Conservation (phyloP, 2,888 invertebrate species). For the Apodemia zela region DNA sequence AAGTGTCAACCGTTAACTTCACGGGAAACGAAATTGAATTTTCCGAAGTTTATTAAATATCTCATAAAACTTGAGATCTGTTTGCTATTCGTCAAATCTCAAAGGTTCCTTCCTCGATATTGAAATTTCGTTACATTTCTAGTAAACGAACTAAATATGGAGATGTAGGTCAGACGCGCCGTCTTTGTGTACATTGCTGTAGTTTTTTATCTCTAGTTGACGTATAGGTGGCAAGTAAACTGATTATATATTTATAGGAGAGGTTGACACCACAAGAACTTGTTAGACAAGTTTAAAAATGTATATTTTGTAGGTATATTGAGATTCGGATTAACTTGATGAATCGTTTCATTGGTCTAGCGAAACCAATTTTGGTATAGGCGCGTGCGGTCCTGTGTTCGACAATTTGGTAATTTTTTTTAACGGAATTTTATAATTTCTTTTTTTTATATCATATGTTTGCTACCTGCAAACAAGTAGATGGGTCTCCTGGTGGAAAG, state of each 20-base stretch:
- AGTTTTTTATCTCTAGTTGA: background rate
- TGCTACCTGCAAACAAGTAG: no score
- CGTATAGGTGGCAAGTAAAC: conserved; percentile 1
- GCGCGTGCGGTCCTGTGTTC: background rate
- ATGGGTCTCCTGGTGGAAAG: no score
- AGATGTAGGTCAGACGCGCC: conserved; percentile 6
- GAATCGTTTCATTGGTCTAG: background rate
- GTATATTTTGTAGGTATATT: background rate
- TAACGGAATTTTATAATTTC: no score
- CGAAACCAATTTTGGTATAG: background rate
- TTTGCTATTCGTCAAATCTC: background rate
- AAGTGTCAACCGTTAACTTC: background rate
- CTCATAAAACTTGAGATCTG: conserved; percentile 1
- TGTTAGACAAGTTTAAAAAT: background rate
- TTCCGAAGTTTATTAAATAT: background rate
- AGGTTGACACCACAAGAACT: background rate
- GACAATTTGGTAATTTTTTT: no score
- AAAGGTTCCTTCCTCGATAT: conserved; percentile 1
- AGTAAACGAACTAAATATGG: background rate
- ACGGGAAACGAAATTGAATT: background rate
- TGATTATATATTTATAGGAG: conserved; percentile 2
- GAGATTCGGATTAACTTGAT: background rate
- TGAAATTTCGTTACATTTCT: background rate
- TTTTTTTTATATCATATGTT: no score
- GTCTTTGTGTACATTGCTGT: background rate